Evolutionary conservation across 2,888 invertebrate genomes (phyloP).

Genomic region (Ectemnius cavifrons): DNA sequence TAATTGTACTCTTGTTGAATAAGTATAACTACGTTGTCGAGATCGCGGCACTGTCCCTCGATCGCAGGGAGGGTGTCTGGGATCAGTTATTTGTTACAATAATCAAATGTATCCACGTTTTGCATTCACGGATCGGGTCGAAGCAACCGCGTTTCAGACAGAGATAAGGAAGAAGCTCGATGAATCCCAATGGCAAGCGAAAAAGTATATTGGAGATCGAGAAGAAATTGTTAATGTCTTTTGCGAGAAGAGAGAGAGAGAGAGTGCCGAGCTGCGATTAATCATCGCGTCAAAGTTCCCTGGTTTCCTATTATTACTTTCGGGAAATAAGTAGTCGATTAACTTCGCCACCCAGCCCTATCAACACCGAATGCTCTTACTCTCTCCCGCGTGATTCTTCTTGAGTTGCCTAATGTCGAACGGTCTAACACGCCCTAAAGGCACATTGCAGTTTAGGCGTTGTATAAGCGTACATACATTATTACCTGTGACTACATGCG

Average conservation of each 20-base stretch:
- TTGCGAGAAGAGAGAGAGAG: not conserved
- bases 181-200: not conserved
- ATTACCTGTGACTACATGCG: slow-evolving; percentile 36
- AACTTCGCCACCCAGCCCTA: no score
- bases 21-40: slow-evolving; percentile 55
- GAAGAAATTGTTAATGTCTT: not conserved
- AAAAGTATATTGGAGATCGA: not conserved
- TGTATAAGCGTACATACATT: not conserved
- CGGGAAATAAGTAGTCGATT: not conserved
- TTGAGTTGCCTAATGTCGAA: slow-evolving; percentile 33
- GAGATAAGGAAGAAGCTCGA: slow-evolving; percentile 10
- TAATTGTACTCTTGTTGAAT: slow-evolving; percentile 57
- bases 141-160: slow-evolving; percentile 27
- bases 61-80: slow-evolving; percentile 3
- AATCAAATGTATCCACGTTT: slow-evolving; percentile 43
- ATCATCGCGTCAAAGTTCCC: not conserved
- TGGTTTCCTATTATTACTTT: not conserved
- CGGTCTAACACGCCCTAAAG: slow-evolving; percentile 36
- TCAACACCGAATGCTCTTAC: slow-evolving; percentile 22
- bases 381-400: slow-evolving; percentile 24
- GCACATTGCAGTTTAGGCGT: not conserved
- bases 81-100: slow-evolving; percentile 41
- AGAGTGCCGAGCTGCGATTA: not conserved
- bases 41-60: slow-evolving; percentile 18
- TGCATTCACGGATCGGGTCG: slow-evolving; percentile 33